Conservation (phyloP, 2,113 vertebrate genomes). For the Hirundichthys speculiger region DNA sequence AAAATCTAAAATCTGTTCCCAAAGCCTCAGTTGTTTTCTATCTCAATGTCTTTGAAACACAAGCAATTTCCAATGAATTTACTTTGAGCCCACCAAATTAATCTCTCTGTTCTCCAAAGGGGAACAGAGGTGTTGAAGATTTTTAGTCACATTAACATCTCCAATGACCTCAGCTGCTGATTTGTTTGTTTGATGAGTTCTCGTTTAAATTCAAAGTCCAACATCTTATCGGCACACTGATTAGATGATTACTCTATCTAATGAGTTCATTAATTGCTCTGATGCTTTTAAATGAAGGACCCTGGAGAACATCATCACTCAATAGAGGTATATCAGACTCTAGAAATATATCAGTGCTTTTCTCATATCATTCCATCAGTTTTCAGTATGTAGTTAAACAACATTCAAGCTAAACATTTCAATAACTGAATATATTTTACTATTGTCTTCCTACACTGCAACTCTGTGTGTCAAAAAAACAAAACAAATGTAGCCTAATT, state of each 20-base stretch:
- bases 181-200: conserved; percentile 51
- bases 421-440: too few species aligned
- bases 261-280: conserved; percentile 58
- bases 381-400: conserved; percentile 34
- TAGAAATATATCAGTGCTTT: conserved; percentile 35
- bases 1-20: neutral
- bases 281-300: conserved; percentile 64
- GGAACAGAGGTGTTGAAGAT: neutral
- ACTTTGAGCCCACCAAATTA: neutral
- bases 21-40: too few species aligned
- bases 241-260: conserved; percentile 59
- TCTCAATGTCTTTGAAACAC: neutral
- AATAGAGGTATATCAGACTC: conserved; percentile 7
- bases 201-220: conserved; percentile 50
- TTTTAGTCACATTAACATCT: neutral
- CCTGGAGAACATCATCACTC: conserved; percentile 14
- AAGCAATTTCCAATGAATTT: neutral
- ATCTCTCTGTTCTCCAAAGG: neutral
- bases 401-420: conserved; percentile 1
- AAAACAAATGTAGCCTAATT: neutral
- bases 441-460: neutral
- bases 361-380: conserved; percentile 32
- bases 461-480: neutral
- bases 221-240: conserved; percentile 39
- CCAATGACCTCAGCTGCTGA: conserved; percentile 29